Percentiles rank a stretch among this genome's conserved stretches.
These are phyloP conservation scores for Conistra vaccinii DNA, from an alignment of 2,888 invertebrate genomes.

Conservation along the genomic window DNA sequence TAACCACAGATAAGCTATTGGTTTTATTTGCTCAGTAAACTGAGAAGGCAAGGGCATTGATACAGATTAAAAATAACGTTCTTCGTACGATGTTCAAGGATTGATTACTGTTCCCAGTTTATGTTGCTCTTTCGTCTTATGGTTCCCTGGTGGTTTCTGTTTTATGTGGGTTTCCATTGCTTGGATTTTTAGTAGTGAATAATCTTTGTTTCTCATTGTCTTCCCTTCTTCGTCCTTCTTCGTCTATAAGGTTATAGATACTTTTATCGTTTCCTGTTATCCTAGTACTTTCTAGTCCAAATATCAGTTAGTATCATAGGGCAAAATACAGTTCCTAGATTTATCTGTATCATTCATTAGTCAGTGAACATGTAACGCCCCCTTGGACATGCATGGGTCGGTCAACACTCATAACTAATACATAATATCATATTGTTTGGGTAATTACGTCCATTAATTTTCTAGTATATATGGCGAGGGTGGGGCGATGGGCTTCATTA, in stretches of 20 bases:
- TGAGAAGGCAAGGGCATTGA: constrained; percentile 44
- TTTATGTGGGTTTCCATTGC: neutral
- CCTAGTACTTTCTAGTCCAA: neutral
- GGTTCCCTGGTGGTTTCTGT: constrained; percentile 21
- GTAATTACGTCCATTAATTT: neutral
- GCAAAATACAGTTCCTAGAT: neutral
- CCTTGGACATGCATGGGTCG: neutral
- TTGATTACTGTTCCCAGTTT: constrained; percentile 29
- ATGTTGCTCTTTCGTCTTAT: neutral
- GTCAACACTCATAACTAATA: neutral
- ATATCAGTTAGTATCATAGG: neutral
- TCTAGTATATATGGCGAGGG: neutral
- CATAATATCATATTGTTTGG: neutral
- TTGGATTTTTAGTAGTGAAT: neutral
- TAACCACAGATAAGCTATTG: constrained; percentile 58
- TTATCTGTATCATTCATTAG: neutral
- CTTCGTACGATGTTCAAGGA: constrained; percentile 32
- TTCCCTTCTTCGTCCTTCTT: neutral
- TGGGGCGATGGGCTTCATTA: neutral
- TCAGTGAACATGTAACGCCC: constrained; percentile 28
- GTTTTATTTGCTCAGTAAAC: constrained; percentile 42
- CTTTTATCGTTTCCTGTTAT: neutral
- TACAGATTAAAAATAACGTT: constrained; percentile 50
- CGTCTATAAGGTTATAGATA: neutral
- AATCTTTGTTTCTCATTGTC: neutral